phyloP scores from a whole-genome alignment of 2,888 invertebrate genomes.

The Metalampra italica region DNA sequence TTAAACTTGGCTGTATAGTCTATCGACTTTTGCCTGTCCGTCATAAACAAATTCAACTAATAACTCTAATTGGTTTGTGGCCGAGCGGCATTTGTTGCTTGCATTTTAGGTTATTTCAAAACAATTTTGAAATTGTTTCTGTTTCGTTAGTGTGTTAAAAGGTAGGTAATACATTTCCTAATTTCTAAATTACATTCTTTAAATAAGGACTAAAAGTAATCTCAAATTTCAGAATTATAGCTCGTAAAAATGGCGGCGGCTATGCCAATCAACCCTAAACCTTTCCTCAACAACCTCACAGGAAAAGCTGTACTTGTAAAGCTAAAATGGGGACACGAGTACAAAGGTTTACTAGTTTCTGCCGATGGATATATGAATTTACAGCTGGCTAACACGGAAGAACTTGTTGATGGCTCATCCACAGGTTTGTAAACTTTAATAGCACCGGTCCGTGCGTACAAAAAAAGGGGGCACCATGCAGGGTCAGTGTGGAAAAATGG shows the following conservation, averaged over 20 bases:
- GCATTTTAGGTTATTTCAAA: background rate
- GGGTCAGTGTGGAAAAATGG: too few relatives aligned
- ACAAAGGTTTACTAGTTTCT: slow-evolving; percentile 98
- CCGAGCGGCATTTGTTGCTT: background rate
- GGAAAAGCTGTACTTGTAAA: slow-evolving; percentile 99
- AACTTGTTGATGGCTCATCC: slow-evolving; percentile 94
- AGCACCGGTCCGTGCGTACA: background rate
- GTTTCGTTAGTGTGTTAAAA: background rate
- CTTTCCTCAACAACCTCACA: slow-evolving; percentile 97
- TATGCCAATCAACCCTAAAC: slow-evolving; percentile 99
- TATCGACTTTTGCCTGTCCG: too few relatives aligned
- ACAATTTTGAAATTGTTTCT: background rate
- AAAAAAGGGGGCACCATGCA: background rate
- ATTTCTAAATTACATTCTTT: background rate
- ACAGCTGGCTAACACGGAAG: slow-evolving; percentile 98
- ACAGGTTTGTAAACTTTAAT: slow-evolving; percentile 81
- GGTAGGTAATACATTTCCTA: background rate
- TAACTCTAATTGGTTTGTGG: too few relatives aligned
- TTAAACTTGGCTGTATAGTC: too few relatives aligned
- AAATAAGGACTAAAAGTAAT: background rate
- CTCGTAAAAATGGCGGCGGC: slow-evolving; percentile 83
- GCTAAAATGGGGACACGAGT: slow-evolving; percentile 99
- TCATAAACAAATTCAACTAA: too few relatives aligned
- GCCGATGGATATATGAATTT: slow-evolving; percentile 99
- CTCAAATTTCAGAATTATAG: slow-evolving; percentile 23